These are phyloP conservation scores for Elgaria multicarinata DNA, from an alignment of 2,113 vertebrate genomes.

Conservation along the genomic window DNA sequence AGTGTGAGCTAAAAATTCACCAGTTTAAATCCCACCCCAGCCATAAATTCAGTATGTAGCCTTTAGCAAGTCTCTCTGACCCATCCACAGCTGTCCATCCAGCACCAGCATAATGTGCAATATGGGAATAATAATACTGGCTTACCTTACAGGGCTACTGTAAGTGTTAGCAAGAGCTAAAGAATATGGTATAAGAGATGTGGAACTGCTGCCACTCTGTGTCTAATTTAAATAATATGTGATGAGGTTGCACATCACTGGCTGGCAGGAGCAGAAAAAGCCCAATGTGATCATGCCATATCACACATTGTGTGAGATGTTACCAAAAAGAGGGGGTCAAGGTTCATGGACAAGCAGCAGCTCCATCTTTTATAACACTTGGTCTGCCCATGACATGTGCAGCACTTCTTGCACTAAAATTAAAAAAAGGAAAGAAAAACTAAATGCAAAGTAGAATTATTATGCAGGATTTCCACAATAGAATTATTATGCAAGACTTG, in stretches of 20 bases:
- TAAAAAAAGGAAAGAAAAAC: too few species aligned
- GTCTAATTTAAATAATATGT: not conserved
- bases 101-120: not conserved
- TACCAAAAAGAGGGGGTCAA: not conserved
- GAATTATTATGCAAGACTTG: not conserved
- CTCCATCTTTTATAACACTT: not conserved
- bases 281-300: not conserved
- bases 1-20: not conserved
- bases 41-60: not conserved
- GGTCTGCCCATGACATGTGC: not conserved
- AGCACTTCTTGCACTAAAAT: too few species aligned
- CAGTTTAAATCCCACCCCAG: not conserved
- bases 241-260: too few species aligned
- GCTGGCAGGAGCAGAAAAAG: not conserved
- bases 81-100: too few species aligned
- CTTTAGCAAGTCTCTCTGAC: not conserved
- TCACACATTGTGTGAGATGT: not conserved
- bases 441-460: too few species aligned
- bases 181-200: not conserved
- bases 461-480: not conserved
- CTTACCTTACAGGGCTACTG: not conserved
- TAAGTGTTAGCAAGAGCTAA: not conserved
- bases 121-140: not conserved
- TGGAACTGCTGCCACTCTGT: not conserved
- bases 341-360: not conserved